These are phyloP conservation scores for Meliscaeva auricollis DNA, from an alignment of 2,888 invertebrate species.

Conservation along the genomic window DNA sequence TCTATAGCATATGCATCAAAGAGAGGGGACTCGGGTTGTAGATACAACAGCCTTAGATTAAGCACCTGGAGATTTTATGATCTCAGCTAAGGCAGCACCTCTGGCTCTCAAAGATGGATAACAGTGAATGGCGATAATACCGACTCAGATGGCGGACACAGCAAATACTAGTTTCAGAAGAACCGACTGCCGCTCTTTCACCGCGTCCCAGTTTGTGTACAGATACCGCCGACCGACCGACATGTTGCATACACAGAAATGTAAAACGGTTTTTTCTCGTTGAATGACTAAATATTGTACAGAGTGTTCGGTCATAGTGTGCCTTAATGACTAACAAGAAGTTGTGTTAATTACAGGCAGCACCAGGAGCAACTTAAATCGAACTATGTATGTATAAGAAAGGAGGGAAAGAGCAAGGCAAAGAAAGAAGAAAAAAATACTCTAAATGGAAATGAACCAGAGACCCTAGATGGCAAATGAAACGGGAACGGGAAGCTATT, in stretches of 20 bases:
- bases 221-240: conserved; percentile 12
- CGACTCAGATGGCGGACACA: conserved; percentile 64
- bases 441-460: conserved; percentile 68
- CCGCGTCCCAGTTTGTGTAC: conserved; percentile 22
- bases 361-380: conserved; percentile 55
- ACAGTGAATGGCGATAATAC: conserved; percentile 73
- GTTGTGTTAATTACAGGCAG: conserved; percentile 76
- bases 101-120: conserved; percentile 71
- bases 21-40: conserved; percentile 11
- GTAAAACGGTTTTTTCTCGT: conserved; percentile 72
- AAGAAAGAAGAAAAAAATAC: conserved; percentile 36
- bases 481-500: conserved; percentile 69
- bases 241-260: conserved; percentile 58
- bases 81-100: conserved; percentile 69
- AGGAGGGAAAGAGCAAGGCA: not conserved
- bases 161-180: conserved; percentile 66
- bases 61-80: conserved; percentile 76
- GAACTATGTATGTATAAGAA: not conserved
- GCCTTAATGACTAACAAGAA: conserved; percentile 75
- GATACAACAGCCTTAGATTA: conserved; percentile 68
- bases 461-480: conserved; percentile 70
- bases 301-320: conserved; percentile 57
- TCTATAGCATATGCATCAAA: not conserved
- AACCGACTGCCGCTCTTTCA: conserved; percentile 45
- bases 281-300: conserved; percentile 68